Base-by-base conservation (phyloP, 2,888 invertebrate genomes). In the Lasius fuliginosus region DNA sequence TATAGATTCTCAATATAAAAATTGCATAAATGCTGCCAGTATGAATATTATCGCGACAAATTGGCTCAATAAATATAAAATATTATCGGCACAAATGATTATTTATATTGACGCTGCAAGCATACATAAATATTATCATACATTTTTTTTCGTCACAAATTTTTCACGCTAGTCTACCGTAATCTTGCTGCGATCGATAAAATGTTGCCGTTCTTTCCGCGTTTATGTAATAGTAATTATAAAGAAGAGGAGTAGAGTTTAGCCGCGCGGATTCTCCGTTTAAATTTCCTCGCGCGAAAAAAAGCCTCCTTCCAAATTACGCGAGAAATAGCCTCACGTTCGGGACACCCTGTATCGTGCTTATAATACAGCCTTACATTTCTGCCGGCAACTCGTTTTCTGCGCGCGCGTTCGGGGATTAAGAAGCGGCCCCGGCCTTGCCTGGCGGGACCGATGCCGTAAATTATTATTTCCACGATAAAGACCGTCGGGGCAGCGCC, bases 401-500 rank as follows among this genome's bases (percentile, higher is more conserved):
- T 75, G 74, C 73, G 77, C 77, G 76, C 64, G 67, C 77, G 85
- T 79, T 79, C 11, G 65, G 30, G 89, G 92, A 91, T 91, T 91
- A 90, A 53, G 49, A 53, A 91, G 88, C 90, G 87, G n/a, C 68
- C 18, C 53, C 87, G 85, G 76, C 79, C 84, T 86, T 86, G 83
- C 88, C 86, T 85, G 82, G 77, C 89, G 86, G 40, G 53, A 86
- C 82, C 87, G 82, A 86, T 77, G 88, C 86, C 85, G 89, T 92
- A 92, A 92, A 92, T 92, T 92, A 92, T 92, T 91, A 91, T 92
- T 91, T 91, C 86, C 87, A 82, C 88, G 91, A 92, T 92, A 92
- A 91, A 89, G 86, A 83, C 73, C 79, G 85, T 86, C 75, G 68
- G 8, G 46, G 64, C 60, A 18, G n/a, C 53, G 69, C 36, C 33